phyloP scores from a whole-genome alignment of 2,888 invertebrate genomes.

The Drosophila trichaetosa region DNA sequence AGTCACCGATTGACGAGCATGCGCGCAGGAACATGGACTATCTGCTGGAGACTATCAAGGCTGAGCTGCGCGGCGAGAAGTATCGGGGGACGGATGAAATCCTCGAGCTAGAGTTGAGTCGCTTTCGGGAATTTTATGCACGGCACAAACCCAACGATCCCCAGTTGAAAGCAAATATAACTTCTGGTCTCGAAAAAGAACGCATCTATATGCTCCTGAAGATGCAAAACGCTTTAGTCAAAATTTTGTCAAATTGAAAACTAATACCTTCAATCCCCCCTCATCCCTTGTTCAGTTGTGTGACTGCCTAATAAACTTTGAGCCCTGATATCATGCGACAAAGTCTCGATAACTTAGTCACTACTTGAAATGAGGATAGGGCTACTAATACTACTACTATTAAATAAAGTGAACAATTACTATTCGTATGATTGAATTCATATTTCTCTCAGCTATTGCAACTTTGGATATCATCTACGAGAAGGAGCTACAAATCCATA shows the following conservation, averaged over 20 bases:
- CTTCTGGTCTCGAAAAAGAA: constrained; percentile 30
- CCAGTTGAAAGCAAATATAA: constrained; percentile 19
- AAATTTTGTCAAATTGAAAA: constrained; percentile 53
- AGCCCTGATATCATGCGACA: not conserved
- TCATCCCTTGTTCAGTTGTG: not conserved
- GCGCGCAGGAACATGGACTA: constrained; percentile 33
- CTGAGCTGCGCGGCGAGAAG: constrained; percentile 74
- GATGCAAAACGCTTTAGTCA: constrained; percentile 80
- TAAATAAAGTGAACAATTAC: not conserved
- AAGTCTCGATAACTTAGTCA: not conserved
- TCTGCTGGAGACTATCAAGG: constrained; percentile 56
- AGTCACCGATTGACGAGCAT: constrained; percentile 5
- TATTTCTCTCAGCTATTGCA: not conserved
- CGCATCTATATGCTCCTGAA: constrained; percentile 76
- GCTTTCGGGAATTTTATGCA: constrained; percentile 67
- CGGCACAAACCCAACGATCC: constrained; percentile 33
- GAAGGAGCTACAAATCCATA: not conserved
- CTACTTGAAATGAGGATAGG: not conserved
- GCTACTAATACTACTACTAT: not conserved
- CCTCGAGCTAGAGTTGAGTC: constrained; percentile 73
- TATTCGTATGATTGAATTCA: not conserved
- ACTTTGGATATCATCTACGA: not conserved
- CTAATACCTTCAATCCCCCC: not conserved
- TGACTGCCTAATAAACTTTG: constrained; percentile 13
- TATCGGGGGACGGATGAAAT: constrained; percentile 50